Evolutionary conservation across 2,113 vertebrate species (phyloP).

Genomic region (Rhinogobius similis): DNA sequence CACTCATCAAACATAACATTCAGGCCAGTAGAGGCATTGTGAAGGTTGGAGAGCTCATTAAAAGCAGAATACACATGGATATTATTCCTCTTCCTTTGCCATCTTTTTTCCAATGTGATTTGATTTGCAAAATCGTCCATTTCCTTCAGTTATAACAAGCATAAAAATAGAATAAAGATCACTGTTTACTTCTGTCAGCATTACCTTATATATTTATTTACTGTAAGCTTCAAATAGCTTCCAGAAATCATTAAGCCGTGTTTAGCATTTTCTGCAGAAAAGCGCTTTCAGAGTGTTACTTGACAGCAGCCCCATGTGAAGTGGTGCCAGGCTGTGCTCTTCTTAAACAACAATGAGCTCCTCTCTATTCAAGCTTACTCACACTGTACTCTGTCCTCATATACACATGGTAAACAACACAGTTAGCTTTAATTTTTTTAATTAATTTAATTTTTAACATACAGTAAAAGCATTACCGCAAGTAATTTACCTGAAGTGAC

Average conservation of each 20-base stretch:
- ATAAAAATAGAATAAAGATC: conserved; percentile 4
- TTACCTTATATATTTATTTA: conserved; percentile 9
- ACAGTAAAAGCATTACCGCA: not conserved
- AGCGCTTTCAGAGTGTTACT: not conserved
- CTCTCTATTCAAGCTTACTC: conserved; percentile 31
- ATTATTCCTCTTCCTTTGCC: not conserved
- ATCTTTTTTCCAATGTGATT: not conserved
- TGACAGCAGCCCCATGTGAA: conserved; percentile 32
- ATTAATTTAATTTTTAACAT: no score
- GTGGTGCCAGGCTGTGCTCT: conserved; percentile 37
- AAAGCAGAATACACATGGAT: not conserved
- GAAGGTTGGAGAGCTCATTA: no score
- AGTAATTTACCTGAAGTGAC: not conserved
- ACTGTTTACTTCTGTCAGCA: conserved; percentile 32
- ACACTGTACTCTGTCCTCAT: conserved; percentile 4
- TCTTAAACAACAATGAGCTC: conserved; percentile 35
- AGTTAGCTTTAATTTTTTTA: no score
- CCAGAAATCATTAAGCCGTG: conserved; percentile 30
- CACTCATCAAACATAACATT: not conserved
- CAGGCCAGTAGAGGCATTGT: not conserved
- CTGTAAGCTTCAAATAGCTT: conserved; percentile 21
- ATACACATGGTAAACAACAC: no score
- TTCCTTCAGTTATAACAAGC: conserved; percentile 14
- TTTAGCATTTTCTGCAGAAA: conserved; percentile 4
- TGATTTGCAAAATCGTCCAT: conserved; percentile 12